phyloP scores from a whole-genome alignment of 2,113 vertebrate genomes.

The Mugil cephalus region DNA sequence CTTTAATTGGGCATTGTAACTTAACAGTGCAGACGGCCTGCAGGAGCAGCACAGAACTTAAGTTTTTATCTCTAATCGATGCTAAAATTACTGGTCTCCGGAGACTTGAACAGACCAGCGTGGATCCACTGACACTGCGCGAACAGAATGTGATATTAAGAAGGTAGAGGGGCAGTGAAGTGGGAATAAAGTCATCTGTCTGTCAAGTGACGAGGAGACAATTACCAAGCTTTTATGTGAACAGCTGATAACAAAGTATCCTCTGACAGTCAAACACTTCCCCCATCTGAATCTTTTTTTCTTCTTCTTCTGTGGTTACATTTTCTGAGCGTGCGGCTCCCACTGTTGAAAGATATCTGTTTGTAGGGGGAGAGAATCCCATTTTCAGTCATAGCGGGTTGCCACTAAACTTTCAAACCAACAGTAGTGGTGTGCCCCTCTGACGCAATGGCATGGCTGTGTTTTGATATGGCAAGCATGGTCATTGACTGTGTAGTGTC shows the following conservation, averaged over 20 bases:
- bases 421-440: slow-evolving; percentile 52
- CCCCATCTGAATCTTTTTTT: slow-evolving; percentile 2
- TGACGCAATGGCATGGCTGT: slow-evolving; percentile 61
- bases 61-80: background rate
- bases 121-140: background rate
- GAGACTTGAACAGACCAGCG: background rate
- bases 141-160: background rate
- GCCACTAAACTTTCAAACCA: slow-evolving; percentile 37
- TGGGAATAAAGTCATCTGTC: slow-evolving; percentile 33
- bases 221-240: slow-evolving; percentile 7
- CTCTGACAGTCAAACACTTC: background rate
- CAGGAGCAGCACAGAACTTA: slow-evolving; percentile 22
- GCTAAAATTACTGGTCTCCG: too few species aligned
- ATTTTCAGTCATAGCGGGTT: background rate
- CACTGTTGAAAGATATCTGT: slow-evolving; percentile 1
- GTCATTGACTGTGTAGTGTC: slow-evolving; percentile 70
- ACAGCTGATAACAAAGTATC: slow-evolving; percentile 13
- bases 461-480: slow-evolving; percentile 77
- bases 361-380: slow-evolving; percentile 7
- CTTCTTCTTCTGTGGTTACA: slow-evolving; percentile 8
- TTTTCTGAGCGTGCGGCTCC: background rate
- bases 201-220: slow-evolving; percentile 31
- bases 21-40: slow-evolving; percentile 35
- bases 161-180: background rate
- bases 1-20: slow-evolving; percentile 58